These are phyloP conservation scores for Orthosia incerta DNA, from an alignment of 2,888 invertebrate genomes.

Conservation along the genomic window DNA sequence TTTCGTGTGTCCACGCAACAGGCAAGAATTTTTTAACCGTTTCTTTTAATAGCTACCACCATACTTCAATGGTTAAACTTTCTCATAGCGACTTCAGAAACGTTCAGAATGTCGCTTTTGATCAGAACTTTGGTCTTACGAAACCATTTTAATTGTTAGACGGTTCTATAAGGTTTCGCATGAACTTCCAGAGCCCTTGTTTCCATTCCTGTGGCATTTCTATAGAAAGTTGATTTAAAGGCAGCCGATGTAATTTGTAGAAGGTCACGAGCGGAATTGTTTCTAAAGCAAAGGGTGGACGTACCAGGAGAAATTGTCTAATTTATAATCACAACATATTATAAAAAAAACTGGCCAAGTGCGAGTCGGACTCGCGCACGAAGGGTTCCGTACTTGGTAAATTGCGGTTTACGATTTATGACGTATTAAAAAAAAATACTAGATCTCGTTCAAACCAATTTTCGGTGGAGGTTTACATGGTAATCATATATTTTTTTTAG, in stretches of 20 bases:
- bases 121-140: slow-evolving; percentile 16
- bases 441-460: no score
- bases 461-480: no score
- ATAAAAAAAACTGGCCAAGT: no score
- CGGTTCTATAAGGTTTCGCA: slow-evolving; percentile 17
- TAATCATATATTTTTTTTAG: no score
- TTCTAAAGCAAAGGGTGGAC: background rate
- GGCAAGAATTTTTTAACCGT: background rate
- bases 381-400: no score
- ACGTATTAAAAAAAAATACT: no score
- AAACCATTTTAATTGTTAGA: slow-evolving; percentile 21
- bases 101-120: background rate
- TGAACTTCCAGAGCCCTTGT: slow-evolving; percentile 23
- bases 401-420: no score
- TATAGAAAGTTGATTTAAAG: background rate
- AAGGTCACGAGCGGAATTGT: background rate
- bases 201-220: background rate
- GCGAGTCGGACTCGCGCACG: no score
- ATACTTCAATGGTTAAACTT: background rate
- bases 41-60: background rate
- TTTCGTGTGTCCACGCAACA: background rate
- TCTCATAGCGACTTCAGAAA: background rate
- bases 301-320: background rate
- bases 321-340: no score
- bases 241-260: slow-evolving; percentile 19